A percentile compares a stretch with the other conserved stretches of the same genome.
Conservation (phyloP, 2,797 vertebrate species). For the Fringilla coelebs region DNA sequence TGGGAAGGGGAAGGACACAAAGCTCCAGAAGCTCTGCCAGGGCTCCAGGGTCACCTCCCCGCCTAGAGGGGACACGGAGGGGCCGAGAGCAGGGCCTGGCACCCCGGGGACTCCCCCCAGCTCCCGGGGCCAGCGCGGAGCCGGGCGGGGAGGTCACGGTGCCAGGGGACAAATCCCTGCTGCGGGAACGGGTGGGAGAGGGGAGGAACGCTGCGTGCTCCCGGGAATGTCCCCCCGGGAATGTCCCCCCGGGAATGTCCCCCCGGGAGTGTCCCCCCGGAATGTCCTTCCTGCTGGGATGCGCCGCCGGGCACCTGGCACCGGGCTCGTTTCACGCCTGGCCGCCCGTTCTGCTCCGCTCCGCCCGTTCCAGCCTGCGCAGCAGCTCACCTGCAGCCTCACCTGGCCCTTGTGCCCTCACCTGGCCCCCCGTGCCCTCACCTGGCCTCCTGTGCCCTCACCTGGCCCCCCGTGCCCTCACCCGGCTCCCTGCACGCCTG, state of each 20-base stretch:
- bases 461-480: not conserved
- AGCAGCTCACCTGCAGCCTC: not conserved
- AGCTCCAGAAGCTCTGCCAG: not conserved
- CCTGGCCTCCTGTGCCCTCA: not conserved
- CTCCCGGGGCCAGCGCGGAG: not conserved
- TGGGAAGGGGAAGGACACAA: not conserved
- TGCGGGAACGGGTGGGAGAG: rapidly evolving
- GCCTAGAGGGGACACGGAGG: not conserved
- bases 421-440: not conserved
- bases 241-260: not conserved
- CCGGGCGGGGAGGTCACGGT: not conserved
- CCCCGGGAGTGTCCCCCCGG: not conserved
- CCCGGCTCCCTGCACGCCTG: not conserved
- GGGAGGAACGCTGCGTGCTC: not conserved
- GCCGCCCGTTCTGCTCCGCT: not conserved
- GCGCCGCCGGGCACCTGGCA: not conserved
- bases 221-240: not conserved
- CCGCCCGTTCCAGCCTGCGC: not conserved
- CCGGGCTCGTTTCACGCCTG: not conserved
- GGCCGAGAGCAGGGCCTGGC: rapidly evolving
- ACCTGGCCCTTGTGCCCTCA: too few species aligned
- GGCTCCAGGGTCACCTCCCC: not conserved
- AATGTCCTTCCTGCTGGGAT: not conserved
- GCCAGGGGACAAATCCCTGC: not conserved
- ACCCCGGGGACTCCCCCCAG: not conserved